These are phyloP conservation scores for Ceratosolen fusciceps DNA, from an alignment of 1,140 invertebrate species.

Conservation along the genomic window DNA sequence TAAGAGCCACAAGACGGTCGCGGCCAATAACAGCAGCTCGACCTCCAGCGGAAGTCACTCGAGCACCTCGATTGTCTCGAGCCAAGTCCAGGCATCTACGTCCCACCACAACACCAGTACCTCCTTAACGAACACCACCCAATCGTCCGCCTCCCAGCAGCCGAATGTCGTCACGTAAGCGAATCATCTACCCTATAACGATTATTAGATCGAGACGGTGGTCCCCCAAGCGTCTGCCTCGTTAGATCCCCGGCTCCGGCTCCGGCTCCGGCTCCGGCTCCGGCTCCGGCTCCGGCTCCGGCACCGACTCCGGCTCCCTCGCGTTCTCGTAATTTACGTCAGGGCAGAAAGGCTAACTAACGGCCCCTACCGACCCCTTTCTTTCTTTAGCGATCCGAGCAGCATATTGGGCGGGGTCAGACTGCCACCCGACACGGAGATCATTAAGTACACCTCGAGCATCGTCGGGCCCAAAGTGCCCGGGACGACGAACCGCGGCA, in stretches of 20 bases:
- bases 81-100: constrained; percentile 63
- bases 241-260: no score
- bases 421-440: constrained; percentile 89
- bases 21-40: constrained; percentile 22
- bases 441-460: constrained; percentile 89
- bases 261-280: no score
- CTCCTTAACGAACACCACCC: constrained; percentile 61
- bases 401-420: constrained; percentile 85
- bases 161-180: constrained; percentile 69
- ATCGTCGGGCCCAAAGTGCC: constrained; percentile 86
- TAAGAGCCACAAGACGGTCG: constrained; percentile 62
- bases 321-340: no score
- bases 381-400: constrained; percentile 78
- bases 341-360: no score
- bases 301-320: no score
- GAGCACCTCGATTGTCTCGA: constrained; percentile 54
- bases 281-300: no score
- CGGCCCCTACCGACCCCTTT: background rate
- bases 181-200: no score
- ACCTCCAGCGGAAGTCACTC: constrained; percentile 18
- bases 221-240: no score
- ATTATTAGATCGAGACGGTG: no score
- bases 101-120: constrained; percentile 63
- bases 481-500: constrained; percentile 84
- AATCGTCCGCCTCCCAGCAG: constrained; percentile 66